These are phyloP conservation scores for Salminus brasiliensis DNA, from an alignment of 2,113 vertebrate genomes.

Conservation along the genomic window DNA sequence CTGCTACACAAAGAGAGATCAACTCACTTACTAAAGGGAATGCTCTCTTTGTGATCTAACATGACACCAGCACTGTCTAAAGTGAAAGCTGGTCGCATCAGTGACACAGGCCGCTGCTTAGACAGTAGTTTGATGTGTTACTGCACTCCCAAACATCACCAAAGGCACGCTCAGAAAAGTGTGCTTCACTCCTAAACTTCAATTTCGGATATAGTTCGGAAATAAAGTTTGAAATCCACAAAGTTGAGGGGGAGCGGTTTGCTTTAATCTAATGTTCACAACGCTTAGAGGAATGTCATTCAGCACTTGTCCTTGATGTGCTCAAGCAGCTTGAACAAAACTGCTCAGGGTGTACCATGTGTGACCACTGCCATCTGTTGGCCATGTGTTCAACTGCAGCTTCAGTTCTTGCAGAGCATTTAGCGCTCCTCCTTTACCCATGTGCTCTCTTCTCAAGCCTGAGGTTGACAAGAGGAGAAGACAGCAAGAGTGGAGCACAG, in stretches of 20 bases:
- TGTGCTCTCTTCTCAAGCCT: conserved; percentile 28
- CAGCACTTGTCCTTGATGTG: conserved; percentile 53
- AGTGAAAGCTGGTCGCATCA: conserved; percentile 7
- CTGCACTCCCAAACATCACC: background rate
- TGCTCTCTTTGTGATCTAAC: background rate
- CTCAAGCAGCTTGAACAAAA: conserved; percentile 16
- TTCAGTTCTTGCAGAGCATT: background rate
- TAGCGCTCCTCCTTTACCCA: background rate
- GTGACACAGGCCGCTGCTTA: background rate
- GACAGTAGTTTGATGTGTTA: background rate
- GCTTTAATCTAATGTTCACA: conserved; percentile 37
- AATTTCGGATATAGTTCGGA: background rate
- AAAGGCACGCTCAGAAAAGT: background rate
- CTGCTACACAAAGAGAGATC: background rate
- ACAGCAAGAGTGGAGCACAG: background rate
- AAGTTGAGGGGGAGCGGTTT: conserved; percentile 11
- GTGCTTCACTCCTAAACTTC: background rate
- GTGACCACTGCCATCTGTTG: conserved; percentile 75
- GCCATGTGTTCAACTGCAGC: conserved; percentile 30
- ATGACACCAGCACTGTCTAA: conserved; percentile 2
- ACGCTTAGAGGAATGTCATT: conserved; percentile 36
- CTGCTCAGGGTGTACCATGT: conserved; percentile 39
- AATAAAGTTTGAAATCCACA: conserved; percentile 35
- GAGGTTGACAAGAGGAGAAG: conserved; percentile 30
- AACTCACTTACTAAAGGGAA: background rate